phyloP scores from a whole-genome alignment of 92 coral and sea anemone species.

The Pocillopora meandrina region DNA sequence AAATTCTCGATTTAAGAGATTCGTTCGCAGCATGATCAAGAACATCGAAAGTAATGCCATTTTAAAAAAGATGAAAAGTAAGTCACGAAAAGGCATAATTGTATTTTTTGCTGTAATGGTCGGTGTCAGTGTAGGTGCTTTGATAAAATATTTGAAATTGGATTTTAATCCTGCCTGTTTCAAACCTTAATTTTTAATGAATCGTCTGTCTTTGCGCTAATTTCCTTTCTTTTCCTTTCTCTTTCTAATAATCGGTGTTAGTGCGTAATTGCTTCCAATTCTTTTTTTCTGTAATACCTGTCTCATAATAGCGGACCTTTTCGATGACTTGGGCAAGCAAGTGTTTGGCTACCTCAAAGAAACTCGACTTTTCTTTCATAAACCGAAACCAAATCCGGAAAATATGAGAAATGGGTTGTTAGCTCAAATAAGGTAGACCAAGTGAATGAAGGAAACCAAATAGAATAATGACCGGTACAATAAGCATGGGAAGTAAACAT shows the following conservation, averaged over 20 bases:
- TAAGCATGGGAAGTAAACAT: too few species aligned
- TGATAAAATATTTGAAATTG: background rate
- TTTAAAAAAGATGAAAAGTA: background rate
- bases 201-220: background rate
- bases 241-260: background rate
- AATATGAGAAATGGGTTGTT: too few species aligned
- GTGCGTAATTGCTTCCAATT: background rate
- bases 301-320: background rate
- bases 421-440: too few species aligned
- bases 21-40: background rate
- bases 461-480: too few species aligned
- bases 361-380: too few species aligned
- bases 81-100: background rate
- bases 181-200: background rate
- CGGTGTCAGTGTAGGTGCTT: background rate
- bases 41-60: background rate
- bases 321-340: background rate
- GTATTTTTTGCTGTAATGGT: background rate
- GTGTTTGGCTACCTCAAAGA: too few species aligned
- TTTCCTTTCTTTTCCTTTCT: background rate
- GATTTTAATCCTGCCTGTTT: background rate
- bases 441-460: too few species aligned
- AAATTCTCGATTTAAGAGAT: conserved; percentile 1
- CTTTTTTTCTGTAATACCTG: background rate
- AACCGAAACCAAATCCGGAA: too few species aligned